Base-by-base conservation (phyloP, 2,797 vertebrate genomes). In the Xenops minutus region DNA sequence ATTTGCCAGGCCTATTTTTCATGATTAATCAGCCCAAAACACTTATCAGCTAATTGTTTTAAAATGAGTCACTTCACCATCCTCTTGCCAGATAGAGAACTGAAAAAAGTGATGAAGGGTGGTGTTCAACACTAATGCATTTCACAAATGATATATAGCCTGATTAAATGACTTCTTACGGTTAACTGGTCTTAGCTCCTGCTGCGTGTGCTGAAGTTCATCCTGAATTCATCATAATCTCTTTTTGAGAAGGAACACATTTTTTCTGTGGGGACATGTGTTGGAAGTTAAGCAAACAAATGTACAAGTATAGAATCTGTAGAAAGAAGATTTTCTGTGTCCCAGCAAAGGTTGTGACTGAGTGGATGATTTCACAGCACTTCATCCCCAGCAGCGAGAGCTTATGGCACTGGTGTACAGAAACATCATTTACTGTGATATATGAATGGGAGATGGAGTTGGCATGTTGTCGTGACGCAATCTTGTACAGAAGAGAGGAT, bases 21-120 rank as follows among this genome's bases (percentile, higher is more conserved):
- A 4, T 22, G 24, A 64, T 48, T 93, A 94, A 71, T 83, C 37
- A 59, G 34, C 46, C 29, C 34, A 17, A 93, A 94, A 27, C 34
- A 71, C 18, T 88, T 67, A 66, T 5, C n/a, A 67, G 20, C 52
- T 93, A 82, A 77, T 80, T 80, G 44, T 59, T 91, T 92, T 94
- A 66, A 67, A 83, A 83, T 55, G 1, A 93, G 16, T 85, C 82
- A 77, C 52, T 74, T 49, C 26, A 41, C 22, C 44, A 44, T 71
- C 72, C 39, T 73, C 34, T 46, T 83, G 52, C n/a, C 44, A 89
- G 75, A 66, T 32, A 83, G 8, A 69, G 30, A 56, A 80, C 3
- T 69, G 69, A 80, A 86, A 44, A 77, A 77, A 90, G 29, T 52
- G 4, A 32, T 46, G 51, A 64, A 61, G 37, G 9, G 30, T 36